phyloP scores from a whole-genome alignment of 2,888 invertebrate genomes.

The Cactoblastis cactorum region DNA sequence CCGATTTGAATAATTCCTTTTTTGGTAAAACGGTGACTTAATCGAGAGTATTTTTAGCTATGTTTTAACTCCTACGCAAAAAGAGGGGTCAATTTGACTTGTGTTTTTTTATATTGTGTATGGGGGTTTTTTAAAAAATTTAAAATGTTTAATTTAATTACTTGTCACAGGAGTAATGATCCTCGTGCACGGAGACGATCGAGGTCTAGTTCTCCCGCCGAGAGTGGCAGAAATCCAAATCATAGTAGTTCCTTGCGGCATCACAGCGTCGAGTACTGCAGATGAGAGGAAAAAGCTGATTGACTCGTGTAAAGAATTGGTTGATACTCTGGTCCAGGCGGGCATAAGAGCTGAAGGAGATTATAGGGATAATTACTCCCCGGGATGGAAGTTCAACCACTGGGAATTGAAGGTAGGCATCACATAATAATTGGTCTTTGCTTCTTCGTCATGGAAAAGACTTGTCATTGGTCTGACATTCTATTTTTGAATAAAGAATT shows the following conservation, averaged over 20 bases:
- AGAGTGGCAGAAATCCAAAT: constrained; percentile 92
- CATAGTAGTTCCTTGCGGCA: constrained; percentile 97
- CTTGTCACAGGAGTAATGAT: constrained; percentile 86
- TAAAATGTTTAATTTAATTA: no score
- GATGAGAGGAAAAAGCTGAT: constrained; percentile 84
- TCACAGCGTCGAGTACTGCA: constrained; percentile 89
- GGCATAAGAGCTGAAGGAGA: constrained; percentile 91
- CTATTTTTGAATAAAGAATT: no score
- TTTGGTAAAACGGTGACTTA: no score
- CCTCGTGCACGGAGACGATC: constrained; percentile 97
- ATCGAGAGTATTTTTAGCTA: no score
- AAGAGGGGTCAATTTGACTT: no score
- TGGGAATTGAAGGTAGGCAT: constrained; percentile 95
- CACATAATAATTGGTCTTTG: not conserved
- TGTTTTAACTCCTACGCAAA: no score
- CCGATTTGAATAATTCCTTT: no score
- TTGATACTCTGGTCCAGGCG: constrained; percentile 78
- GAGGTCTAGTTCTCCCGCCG: constrained; percentile 97
- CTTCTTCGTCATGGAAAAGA: no score
- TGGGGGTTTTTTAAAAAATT: no score
- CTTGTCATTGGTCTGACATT: no score
- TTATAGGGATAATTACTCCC: constrained; percentile 96
- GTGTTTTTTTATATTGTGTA: no score
- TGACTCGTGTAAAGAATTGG: constrained; percentile 84
- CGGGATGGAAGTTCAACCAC: constrained; percentile 99